Conservation (phyloP, 2,888 invertebrate species). For the Deilephila elpenor region DNA sequence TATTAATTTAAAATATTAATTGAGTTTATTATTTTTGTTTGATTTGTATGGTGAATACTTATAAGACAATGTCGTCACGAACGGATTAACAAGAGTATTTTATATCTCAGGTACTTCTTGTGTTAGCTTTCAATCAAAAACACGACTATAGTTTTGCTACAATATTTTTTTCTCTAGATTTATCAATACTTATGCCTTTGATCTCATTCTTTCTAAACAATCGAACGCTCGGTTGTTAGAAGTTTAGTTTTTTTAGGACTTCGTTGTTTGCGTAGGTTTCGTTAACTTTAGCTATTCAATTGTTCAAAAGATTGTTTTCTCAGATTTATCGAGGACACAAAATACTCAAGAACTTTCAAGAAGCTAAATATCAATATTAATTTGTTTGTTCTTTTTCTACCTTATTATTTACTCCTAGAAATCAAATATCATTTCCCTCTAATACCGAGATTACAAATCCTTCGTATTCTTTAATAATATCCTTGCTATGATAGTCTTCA, state of each 20-base stretch:
- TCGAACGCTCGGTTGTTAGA: background rate
- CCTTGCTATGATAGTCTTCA: too few relatives aligned
- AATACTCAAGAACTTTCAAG: constrained; percentile 1
- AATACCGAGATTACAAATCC: too few relatives aligned
- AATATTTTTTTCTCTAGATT: background rate
- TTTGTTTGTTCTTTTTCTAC: background rate
- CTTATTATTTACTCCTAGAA: background rate
- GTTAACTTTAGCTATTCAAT: constrained; percentile 9
- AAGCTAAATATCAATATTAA: background rate
- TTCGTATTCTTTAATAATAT: too few relatives aligned
- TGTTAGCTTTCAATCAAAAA: too few relatives aligned
- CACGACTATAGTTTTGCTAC: too few relatives aligned
- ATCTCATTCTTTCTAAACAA: background rate
- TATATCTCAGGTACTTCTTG: too few relatives aligned
- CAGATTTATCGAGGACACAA: background rate
- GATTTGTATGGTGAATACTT: too few relatives aligned
- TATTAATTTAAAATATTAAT: background rate
- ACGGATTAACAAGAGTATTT: too few relatives aligned
- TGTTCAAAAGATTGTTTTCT: constrained; percentile 14
- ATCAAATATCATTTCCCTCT: too few relatives aligned
- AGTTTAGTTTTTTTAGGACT: constrained; percentile 4
- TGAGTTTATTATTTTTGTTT: background rate
- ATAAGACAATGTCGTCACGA: too few relatives aligned
- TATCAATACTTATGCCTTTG: constrained; percentile 3
- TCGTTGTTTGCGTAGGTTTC: constrained; percentile 17